phyloP scores from a whole-genome alignment of 2,113 vertebrate species.

The Sciurus niger region DNA sequence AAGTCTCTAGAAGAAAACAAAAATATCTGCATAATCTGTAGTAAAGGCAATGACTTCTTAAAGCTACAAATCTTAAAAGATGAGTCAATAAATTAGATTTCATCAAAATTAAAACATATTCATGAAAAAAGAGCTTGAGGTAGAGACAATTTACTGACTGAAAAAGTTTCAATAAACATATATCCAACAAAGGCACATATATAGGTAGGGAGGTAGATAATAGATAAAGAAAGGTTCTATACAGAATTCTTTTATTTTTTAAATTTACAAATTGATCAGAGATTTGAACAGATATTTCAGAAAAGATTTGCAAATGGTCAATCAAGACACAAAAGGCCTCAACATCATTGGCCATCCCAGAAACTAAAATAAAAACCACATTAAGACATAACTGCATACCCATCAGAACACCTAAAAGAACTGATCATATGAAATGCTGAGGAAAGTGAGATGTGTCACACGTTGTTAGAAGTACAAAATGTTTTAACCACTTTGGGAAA shows the following conservation, averaged over 20 bases:
- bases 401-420: neutral
- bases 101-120: neutral
- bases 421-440: neutral
- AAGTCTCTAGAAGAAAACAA: neutral
- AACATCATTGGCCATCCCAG: neutral
- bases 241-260: neutral
- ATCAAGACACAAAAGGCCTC: neutral
- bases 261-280: neutral
- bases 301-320: neutral
- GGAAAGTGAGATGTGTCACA: neutral
- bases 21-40: neutral
- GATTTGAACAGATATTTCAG: neutral
- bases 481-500: neutral
- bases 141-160: neutral
- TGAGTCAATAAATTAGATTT: neutral
- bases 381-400: neutral
- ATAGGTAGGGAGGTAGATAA: neutral
- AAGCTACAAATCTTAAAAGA: neutral
- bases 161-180: neutral
- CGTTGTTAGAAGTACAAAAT: neutral
- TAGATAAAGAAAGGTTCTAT: neutral
- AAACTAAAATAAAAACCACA: conserved; percentile 1
- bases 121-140: neutral
- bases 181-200: neutral
- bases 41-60: neutral